These are phyloP conservation scores for Crepidodera aurea DNA, from an alignment of 2,888 invertebrate genomes.

Conservation along the genomic window DNA sequence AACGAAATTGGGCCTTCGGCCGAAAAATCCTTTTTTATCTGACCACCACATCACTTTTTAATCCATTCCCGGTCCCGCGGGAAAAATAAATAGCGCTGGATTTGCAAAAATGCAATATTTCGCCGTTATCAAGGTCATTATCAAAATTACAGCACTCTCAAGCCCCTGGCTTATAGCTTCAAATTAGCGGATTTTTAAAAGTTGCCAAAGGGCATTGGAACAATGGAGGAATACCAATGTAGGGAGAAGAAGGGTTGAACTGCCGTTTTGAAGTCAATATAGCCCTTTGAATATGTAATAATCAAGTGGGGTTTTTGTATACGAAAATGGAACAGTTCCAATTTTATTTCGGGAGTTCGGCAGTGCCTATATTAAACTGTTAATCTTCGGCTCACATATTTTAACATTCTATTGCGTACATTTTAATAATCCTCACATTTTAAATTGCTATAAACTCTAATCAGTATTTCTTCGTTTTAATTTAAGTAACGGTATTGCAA, in stretches of 20 bases:
- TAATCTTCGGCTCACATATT: too few relatives aligned
- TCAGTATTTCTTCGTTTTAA: too few relatives aligned
- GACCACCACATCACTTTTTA: conserved; percentile 48
- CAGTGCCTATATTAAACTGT: too few relatives aligned
- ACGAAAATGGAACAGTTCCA: neutral
- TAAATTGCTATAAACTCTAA: too few relatives aligned
- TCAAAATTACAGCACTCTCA: conserved; percentile 56
- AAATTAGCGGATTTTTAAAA: conserved; percentile 47
- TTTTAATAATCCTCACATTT: too few relatives aligned
- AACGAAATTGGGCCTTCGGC: conserved; percentile 52
- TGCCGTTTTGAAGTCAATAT: conserved; percentile 22
- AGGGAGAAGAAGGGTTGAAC: conserved; percentile 25
- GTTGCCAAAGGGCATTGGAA: conserved; percentile 30
- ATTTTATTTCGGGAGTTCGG: neutral
- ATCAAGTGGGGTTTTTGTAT: neutral
- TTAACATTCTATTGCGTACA: too few relatives aligned
- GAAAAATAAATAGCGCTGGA: conserved; percentile 58
- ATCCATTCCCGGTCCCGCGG: conserved; percentile 53
- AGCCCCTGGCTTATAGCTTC: conserved; percentile 52
- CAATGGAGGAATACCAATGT: conserved; percentile 27
- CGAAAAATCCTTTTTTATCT: conserved; percentile 54
- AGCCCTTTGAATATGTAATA: conserved; percentile 21
- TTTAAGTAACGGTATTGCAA: too few relatives aligned
- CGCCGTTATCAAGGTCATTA: conserved; percentile 61
- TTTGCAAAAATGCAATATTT: conserved; percentile 61